Evolutionary conservation across 2,113 vertebrate species (phyloP).

Genomic region (Myotis lucifugus): DNA sequence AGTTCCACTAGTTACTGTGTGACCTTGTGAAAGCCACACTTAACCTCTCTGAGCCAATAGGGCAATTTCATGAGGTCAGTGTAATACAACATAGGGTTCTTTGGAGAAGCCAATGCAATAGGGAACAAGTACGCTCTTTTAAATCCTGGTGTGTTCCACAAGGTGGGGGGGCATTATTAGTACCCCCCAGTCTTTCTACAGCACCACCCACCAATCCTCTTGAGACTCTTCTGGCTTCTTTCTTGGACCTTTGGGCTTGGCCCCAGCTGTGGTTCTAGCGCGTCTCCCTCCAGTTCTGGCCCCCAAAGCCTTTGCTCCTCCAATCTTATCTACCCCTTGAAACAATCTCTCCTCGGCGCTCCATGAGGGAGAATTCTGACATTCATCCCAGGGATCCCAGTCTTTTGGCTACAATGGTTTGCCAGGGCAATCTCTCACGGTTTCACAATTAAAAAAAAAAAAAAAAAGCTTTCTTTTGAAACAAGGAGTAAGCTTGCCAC

Average conservation of each 20-base stretch:
- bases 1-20: background rate
- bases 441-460: background rate
- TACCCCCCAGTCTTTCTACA: background rate
- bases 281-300: background rate
- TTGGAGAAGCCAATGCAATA: background rate
- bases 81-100: background rate
- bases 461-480: slow-evolving; percentile 27
- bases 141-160: background rate
- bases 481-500: background rate
- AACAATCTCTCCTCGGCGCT: background rate
- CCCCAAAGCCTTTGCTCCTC: background rate
- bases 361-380: background rate
- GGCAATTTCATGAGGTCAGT: background rate
- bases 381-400: background rate
- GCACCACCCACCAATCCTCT: background rate
- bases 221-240: background rate
- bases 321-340: background rate
- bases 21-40: background rate
- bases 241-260: background rate
- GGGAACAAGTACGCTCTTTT: background rate
- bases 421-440: background rate
- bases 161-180: background rate
- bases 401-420: background rate
- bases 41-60: background rate
- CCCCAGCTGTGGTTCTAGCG: background rate